Base-by-base conservation (phyloP, 2,113 vertebrate genomes). In the Sorex fumeus region DNA sequence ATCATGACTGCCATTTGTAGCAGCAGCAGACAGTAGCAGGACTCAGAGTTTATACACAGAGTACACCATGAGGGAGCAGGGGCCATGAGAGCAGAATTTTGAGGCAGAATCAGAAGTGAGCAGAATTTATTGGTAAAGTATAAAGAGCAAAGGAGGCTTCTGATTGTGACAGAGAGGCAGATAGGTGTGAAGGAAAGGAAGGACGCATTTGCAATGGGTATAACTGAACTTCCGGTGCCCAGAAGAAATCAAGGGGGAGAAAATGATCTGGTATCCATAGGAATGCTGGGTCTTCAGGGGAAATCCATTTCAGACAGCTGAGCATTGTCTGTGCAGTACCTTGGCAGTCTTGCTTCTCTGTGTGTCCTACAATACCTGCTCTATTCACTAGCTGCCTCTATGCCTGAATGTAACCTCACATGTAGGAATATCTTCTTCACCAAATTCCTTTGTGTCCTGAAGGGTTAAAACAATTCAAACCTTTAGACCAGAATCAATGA, bases 71-170 rank as follows among this genome's bases (percentile, higher is more conserved):
- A 76, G 9, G 47, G n/a, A 30, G 23, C 10, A 50, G 60, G 43
- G 25, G 19, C 36, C 18, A 4, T 25, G 57, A 45, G 25, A 50
- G 8, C 12, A 64, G 70, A 53, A 19, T 83, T 77, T 50, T 11
- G n/a, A 72, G 40, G 72, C 40, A 76, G 47, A 87, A 69, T n/a
- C 40, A 78, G 30, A 90, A 91, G 23, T 10, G 34, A 76, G 50
- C 18, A 84, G 85, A 87, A 81, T n/a, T 67, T 50, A 66, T 6
- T 64, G 84, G 53, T 45, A 75, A 75, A 90, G n/a, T 57, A 60
- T n/a, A 64, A 53, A 80, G 80, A 74, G 13, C 74, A 43, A 3
- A 47, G 81, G 27, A 13, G 15, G 4, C 3, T 76, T 30, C 43
- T 78, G 57, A 45, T 25, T 66, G 32, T 71, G n/a, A 45, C 32